Evolutionary conservation across 2,888 invertebrate species (phyloP).

Genomic region (Iphiclides podalirius): DNA sequence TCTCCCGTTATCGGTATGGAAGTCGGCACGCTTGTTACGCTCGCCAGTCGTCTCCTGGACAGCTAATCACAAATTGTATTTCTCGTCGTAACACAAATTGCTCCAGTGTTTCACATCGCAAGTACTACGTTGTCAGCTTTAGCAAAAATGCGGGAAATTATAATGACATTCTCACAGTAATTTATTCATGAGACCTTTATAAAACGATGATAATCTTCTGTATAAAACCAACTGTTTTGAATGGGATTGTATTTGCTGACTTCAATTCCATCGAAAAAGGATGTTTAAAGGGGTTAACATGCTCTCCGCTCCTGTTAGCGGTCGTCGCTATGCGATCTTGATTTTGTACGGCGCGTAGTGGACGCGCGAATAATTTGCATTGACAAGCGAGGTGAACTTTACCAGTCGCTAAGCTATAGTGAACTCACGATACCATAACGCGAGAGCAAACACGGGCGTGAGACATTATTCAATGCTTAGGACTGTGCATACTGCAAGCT

Average conservation of each 20-base stretch:
- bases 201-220: too few relatives aligned
- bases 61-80: too few relatives aligned
- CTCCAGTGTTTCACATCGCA: too few relatives aligned
- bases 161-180: conserved; percentile 12
- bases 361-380: conserved; percentile 48
- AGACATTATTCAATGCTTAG: conserved; percentile 46
- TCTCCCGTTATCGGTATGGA: conserved; percentile 51
- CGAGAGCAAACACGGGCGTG: conserved; percentile 58
- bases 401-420: conserved; percentile 46
- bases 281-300: conserved; percentile 49
- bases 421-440: conserved; percentile 52
- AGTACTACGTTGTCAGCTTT: too few relatives aligned
- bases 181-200: too few relatives aligned
- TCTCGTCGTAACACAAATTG: too few relatives aligned
- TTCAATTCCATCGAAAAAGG: conserved; percentile 34
- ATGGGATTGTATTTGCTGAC: too few relatives aligned
- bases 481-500: conserved; percentile 38
- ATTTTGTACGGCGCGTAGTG: conserved; percentile 41
- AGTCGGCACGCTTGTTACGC: conserved; percentile 3
- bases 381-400: conserved; percentile 49
- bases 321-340: conserved; percentile 32
- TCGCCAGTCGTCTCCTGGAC: not conserved
- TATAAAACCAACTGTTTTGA: too few relatives aligned
- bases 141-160: too few relatives aligned
- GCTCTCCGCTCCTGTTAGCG: conserved; percentile 45